Percentiles rank a stretch among this genome's conserved stretches.
Conservation (phyloP, 2,888 invertebrate species). For the Heterodera filipjevi region DNA sequence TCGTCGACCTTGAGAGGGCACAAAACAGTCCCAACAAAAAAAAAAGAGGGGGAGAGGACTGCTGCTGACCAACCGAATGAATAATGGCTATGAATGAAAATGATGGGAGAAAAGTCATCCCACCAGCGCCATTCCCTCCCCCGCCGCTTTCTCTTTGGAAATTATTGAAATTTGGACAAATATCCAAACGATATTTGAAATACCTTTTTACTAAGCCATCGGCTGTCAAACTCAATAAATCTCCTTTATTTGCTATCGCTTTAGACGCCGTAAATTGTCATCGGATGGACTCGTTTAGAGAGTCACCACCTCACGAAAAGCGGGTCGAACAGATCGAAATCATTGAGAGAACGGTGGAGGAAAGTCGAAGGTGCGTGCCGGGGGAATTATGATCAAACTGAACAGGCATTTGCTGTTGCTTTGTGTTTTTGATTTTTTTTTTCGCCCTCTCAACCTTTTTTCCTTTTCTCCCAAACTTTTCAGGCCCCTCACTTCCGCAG, state of each 20-base stretch:
- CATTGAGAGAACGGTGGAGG: conserved; percentile 59
- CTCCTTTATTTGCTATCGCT: neutral
- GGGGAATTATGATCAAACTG: neutral
- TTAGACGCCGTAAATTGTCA: neutral
- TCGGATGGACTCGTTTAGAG: conserved; percentile 17
- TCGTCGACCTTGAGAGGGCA: conserved; percentile 9
- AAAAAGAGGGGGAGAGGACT: neutral
- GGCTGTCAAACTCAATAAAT: too few species aligned
- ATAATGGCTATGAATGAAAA: too few species aligned
- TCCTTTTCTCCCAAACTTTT: neutral
- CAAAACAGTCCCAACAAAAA: neutral
- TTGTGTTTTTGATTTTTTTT: conserved; percentile 14
- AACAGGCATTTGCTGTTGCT: too few species aligned
- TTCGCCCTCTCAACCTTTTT: neutral
- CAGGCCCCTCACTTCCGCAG: conserved; percentile 17
- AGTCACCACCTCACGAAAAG: conserved; percentile 35
- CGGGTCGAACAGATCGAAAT: conserved; percentile 61
- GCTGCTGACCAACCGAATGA: neutral
- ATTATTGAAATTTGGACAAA: neutral
- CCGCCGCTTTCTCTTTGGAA: too few species aligned
- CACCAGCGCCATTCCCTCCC: neutral
- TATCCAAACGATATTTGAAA: neutral
- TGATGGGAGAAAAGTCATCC: neutral
- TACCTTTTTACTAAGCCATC: too few species aligned
- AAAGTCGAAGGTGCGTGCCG: conserved; percentile 46